Conservation (phyloP, 2,888 invertebrate genomes). For the Antheraea yamamai region DNA sequence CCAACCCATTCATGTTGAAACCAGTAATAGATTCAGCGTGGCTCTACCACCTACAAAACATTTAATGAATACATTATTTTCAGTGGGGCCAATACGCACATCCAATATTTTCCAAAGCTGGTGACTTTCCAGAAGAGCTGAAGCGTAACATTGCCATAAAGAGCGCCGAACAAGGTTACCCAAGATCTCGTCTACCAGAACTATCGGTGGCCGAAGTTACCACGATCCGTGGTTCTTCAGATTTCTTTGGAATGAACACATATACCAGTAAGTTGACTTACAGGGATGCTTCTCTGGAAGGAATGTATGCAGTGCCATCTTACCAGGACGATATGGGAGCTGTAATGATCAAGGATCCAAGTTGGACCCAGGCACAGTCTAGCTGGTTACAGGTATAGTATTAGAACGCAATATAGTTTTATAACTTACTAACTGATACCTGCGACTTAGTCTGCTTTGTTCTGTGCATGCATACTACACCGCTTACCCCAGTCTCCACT, state of each 20-base stretch:
- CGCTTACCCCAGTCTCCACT: no score
- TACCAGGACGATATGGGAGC: slow-evolving; percentile 61
- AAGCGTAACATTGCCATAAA: slow-evolving; percentile 77
- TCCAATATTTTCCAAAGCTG: slow-evolving; percentile 75
- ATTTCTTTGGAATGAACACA: slow-evolving; percentile 86
- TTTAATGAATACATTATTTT: slow-evolving; percentile 23
- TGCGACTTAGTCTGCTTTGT: no score
- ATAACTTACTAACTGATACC: no score
- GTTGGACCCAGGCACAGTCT: slow-evolving; percentile 57
- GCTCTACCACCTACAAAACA: no score
- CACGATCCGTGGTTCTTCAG: slow-evolving; percentile 83
- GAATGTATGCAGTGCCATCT: slow-evolving; percentile 63
- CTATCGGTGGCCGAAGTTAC: slow-evolving; percentile 81
- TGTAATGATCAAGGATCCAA: slow-evolving; percentile 49
- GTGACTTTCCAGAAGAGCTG: slow-evolving; percentile 84
- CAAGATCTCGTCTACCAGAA: slow-evolving; percentile 80
- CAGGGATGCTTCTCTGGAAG: slow-evolving; percentile 58
- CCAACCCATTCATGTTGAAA: no score
- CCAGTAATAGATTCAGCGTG: no score
- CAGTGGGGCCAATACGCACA: slow-evolving; percentile 72
- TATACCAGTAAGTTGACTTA: slow-evolving; percentile 79
- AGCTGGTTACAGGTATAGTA: slow-evolving; percentile 57
- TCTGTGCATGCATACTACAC: no score
- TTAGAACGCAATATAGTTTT: not conserved
- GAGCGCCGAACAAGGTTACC: slow-evolving; percentile 81